Evolutionary conservation across 1,140 invertebrate species (phyloP).

Genomic region (Drusus annulatus): DNA sequence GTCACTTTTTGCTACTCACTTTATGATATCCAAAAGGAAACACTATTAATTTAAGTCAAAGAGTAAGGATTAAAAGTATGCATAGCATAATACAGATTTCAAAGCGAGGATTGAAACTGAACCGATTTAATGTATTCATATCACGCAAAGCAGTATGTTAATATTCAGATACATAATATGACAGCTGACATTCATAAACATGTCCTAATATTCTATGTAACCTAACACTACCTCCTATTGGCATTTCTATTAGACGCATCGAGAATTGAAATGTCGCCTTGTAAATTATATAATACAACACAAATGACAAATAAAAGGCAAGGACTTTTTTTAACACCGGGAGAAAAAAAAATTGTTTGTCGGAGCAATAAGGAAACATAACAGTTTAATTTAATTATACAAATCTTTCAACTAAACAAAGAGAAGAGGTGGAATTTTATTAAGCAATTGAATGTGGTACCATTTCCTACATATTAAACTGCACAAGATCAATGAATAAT

Average conservation of each 20-base stretch:
- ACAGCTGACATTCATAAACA: conserved; percentile 25
- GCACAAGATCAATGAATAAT: not conserved
- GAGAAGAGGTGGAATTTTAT: no score
- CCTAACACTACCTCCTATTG: conserved; percentile 12
- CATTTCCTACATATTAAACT: not conserved
- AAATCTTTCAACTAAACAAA: no score
- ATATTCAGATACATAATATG: not conserved
- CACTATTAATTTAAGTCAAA: not conserved
- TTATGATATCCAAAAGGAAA: not conserved
- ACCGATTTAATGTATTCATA: not conserved
- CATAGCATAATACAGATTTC: no score
- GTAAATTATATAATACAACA: not conserved
- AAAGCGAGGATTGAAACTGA: not conserved
- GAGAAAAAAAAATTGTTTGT: no score
- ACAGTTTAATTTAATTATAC: no score
- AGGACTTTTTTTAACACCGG: no score
- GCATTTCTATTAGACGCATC: not conserved
- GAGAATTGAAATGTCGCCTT: not conserved
- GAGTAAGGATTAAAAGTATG: not conserved
- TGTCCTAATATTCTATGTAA: not conserved
- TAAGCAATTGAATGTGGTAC: no score
- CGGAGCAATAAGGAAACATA: no score
- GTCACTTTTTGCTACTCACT: not conserved
- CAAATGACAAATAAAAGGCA: no score
- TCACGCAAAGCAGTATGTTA: not conserved